Base-by-base conservation (phyloP, 1,140 invertebrate genomes). In the Hypothenemus hampei region DNA sequence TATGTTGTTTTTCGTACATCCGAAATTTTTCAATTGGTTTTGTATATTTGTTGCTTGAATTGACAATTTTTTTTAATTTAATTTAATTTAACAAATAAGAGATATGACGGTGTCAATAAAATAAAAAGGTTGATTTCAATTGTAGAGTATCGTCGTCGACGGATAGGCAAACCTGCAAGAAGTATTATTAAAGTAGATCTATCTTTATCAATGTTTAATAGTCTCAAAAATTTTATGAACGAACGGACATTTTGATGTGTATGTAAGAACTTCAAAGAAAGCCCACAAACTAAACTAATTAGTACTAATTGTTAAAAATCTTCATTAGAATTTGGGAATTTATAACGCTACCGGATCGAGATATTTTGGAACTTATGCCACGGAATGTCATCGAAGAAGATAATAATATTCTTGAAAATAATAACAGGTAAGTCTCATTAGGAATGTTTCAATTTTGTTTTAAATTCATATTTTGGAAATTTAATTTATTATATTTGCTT, bases 141-240 rank as follows among this genome's bases (percentile, higher is more conserved):
- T 62, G 29, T 31, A 66, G 64, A 63, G 95, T 0, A 98, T 98
- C 74, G 93, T 90, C 6, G 94, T 98, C 0, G 87, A 94, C 69
- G 93, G 93, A 0, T 81, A 95, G 70, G 91, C 98, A 75, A 95
- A 93, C 70, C 84, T 97, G 22, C 96, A 99, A 74, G 97, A 98
- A 77, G 89, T 97, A 60, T 70, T 98, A 1, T 97, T 93, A 0
- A 97, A 98, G 70, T 97, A 71, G 86, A 93, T 68, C 73, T 98
- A 16, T 97, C 97, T 72, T 71, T 98, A 93, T 66, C 96, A 98
- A 69, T 97, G 91, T 70, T 73, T 97, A 0, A 85, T 90, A 3
- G 93, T 92, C 0, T 70, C 98, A 1, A 86, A 84, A 68, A 86
- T 97, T 44, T 78, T 97, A 0, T 75, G 91, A 60, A 73, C 77